phyloP scores from a whole-genome alignment of 1,140 invertebrate genomes.

The Theocolax elegans region DNA sequence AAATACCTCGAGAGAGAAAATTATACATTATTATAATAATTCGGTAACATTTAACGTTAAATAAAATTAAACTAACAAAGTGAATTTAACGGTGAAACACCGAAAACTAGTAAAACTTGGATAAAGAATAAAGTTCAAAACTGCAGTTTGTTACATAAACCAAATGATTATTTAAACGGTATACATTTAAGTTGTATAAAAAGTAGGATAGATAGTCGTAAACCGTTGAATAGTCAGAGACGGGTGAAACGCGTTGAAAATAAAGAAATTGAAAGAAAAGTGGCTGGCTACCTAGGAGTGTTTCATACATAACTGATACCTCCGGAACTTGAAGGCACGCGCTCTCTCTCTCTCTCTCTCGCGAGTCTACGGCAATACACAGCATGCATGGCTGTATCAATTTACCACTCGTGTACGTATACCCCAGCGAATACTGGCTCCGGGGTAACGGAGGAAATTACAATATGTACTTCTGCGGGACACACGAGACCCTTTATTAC shows the following conservation, averaged over 20 bases:
- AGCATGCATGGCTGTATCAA: conserved; percentile 3
- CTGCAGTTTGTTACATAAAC: too few relatives aligned
- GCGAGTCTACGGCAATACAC: neutral
- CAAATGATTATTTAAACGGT: too few relatives aligned
- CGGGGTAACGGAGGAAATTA: conserved; percentile 12
- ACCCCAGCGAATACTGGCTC: neutral
- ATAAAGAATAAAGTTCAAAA: too few relatives aligned
- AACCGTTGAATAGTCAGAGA: neutral
- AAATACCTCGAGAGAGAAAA: too few relatives aligned
- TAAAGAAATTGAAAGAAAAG: neutral
- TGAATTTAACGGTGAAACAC: too few relatives aligned
- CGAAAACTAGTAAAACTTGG: too few relatives aligned
- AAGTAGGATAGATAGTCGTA: too few relatives aligned
- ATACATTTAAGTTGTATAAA: too few relatives aligned
- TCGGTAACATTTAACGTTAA: too few relatives aligned
- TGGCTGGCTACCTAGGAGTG: too few relatives aligned
- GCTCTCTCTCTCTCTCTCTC: neutral
- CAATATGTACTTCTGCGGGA: conserved; percentile 4
- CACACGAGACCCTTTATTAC: neutral
- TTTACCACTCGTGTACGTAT: neutral
- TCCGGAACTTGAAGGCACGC: conserved; percentile 2
- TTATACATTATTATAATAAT: too few relatives aligned
- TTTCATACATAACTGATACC: neutral
- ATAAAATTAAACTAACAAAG: too few relatives aligned
- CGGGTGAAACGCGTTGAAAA: neutral